Evolutionary conservation across 2,113 vertebrate genomes (phyloP), one percentile per base, ranked within the genome.

Genomic region (Notechis scutatus): DNA sequence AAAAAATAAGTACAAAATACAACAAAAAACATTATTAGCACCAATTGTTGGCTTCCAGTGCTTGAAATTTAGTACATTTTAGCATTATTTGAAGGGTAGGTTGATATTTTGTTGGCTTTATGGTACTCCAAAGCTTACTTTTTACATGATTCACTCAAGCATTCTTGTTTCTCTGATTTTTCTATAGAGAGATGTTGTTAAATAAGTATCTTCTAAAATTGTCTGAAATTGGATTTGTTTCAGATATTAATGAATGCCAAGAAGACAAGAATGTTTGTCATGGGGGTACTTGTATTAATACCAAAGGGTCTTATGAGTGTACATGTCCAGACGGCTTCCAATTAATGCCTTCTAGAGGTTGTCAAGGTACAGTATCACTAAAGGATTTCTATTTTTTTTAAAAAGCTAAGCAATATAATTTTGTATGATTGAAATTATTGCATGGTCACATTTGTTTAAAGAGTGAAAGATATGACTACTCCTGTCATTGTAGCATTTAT

Each of bases 221-320:
- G 50, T 93, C 90, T 1, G 0, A 8, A 93, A 92, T 92, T 42
- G 23, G 90, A 95, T 95, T 96, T 55, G 20, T 98, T 97, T 90
- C 96, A 99, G 99, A 99, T 97, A 97, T 99, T 96, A 98, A 99
- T 42, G 99, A 99, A 97, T 99, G 99, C 95, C 94, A 97, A 93
- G 98, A 98, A 95, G 97, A 97, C 50, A 88, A 92, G 2, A 93
- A 94, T 54, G 95, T 98, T 91, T 99, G 99, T 96, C 97, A 96
- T 86, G 96, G 97, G 87, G 99, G 99, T 85, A 97, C 96, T 92
- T 99, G 99, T 94, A 96, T 98, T 29, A 99, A 99, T 95, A 99
- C 97, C 1, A 94, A 98, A 5, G 99, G 99, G 7, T 99, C 99
- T 50, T 99, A 99, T 95, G 98, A 98, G 42, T 99, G 99, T 87